phyloP scores from a whole-genome alignment of 2,888 invertebrate genomes.

The Thecocarcelia acutangulata region DNA sequence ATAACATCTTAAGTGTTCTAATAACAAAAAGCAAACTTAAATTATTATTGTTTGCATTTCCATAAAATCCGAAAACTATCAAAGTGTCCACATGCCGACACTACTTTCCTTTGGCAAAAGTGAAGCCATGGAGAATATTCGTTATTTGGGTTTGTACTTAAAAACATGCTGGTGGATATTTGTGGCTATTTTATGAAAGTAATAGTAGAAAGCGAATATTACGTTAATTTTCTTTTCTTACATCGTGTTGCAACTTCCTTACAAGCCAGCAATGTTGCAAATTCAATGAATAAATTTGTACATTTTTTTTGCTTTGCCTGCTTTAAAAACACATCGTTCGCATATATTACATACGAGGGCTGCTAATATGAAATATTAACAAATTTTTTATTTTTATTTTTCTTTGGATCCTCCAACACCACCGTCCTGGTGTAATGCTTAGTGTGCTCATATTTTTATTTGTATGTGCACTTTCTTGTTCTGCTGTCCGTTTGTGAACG shows the following conservation, averaged over 20 bases:
- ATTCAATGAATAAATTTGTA: constrained; percentile 58
- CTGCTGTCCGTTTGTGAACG: background rate
- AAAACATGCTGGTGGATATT: background rate
- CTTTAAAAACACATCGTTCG: background rate
- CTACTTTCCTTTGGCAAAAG: background rate
- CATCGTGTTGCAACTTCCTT: constrained; percentile 47
- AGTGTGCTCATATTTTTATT: no score
- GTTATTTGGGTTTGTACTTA: no score
- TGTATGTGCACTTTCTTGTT: background rate
- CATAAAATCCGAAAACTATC: constrained; percentile 21
- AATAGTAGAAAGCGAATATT: constrained; percentile 16
- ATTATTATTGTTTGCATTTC: constrained; percentile 25
- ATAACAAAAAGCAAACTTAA: constrained; percentile 11
- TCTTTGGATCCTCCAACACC: background rate
- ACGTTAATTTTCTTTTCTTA: constrained; percentile 16
- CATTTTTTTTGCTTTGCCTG: background rate
- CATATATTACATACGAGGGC: background rate
- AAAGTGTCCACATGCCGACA: background rate
- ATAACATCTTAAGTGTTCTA: constrained; percentile 4
- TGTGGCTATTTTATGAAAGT: background rate
- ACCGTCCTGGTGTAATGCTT: no score
- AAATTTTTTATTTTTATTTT: background rate
- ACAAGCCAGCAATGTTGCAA: constrained; percentile 40
- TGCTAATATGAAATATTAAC: background rate
- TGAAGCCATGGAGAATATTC: background rate